phyloP scores from a whole-genome alignment of 2,113 vertebrate species.

The Zosterops borbonicus region DNA sequence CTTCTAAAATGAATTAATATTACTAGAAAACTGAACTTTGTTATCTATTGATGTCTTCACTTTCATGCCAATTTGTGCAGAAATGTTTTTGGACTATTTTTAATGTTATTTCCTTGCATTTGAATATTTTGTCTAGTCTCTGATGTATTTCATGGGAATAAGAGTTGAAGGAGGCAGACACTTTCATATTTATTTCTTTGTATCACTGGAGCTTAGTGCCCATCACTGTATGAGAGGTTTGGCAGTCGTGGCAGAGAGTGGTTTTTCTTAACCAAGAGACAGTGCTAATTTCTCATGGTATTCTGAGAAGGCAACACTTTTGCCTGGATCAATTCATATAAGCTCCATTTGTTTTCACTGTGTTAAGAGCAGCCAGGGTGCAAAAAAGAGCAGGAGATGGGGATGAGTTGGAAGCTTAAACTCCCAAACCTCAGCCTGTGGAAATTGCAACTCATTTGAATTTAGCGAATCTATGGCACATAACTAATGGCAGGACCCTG shows the following conservation, averaged over 20 bases:
- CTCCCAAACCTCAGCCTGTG: neutral
- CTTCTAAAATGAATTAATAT: neutral
- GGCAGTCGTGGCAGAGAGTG: neutral
- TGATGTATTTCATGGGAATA: neutral
- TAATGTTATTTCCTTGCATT: neutral
- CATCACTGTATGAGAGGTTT: neutral
- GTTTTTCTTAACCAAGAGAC: neutral
- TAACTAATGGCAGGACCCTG: neutral
- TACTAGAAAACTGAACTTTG: neutral
- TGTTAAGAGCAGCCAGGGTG: neutral
- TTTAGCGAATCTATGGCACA: rapidly evolving
- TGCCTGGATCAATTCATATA: neutral
- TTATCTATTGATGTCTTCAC: neutral
- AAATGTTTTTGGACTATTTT: neutral
- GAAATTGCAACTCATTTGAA: neutral
- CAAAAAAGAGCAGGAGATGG: neutral
- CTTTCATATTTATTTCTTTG: neutral
- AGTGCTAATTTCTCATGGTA: neutral
- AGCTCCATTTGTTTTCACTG: neutral
- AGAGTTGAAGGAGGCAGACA: neutral
- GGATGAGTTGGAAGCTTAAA: neutral
- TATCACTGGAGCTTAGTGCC: neutral
- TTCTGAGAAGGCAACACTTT: neutral
- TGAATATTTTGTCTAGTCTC: neutral
- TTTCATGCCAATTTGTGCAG: neutral